Percentiles rank a stretch among this genome's conserved stretches.
phyloP scores from a whole-genome alignment of 1,140 invertebrate species.

The Platorchestia sp. region DNA sequence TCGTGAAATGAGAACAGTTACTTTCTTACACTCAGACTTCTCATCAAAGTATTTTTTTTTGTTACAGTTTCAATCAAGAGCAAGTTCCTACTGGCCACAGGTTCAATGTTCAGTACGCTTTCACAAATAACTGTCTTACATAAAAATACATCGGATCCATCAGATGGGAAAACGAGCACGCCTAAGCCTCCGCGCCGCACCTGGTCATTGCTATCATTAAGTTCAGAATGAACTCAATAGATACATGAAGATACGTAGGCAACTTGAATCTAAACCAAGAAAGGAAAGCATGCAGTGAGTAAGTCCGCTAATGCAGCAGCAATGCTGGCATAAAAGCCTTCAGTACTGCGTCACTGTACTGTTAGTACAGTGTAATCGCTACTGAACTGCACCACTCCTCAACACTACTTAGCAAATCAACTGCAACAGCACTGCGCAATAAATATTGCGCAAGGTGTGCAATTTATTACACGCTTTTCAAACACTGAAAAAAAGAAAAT shows the following conservation, averaged over 20 bases:
- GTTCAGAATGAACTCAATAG: not conserved
- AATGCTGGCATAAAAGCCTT: not conserved
- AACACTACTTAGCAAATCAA: not conserved
- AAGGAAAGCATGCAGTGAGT: not conserved
- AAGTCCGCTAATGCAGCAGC: not conserved
- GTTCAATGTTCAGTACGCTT: not conserved
- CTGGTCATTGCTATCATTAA: not conserved
- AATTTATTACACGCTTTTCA: not conserved
- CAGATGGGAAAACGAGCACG: not conserved
- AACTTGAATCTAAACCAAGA: not conserved
- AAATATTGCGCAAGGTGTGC: not conserved
- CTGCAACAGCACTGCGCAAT: not conserved
- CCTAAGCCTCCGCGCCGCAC: not conserved
- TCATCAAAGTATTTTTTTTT: not conserved
- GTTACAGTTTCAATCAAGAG: not conserved
- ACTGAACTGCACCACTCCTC: conserved; percentile 17
- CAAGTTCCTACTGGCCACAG: not conserved
- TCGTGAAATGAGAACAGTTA: not conserved
- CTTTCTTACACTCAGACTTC: not conserved
- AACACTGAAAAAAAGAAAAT: not conserved
- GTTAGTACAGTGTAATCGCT: conserved; percentile 14
- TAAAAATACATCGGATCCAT: not conserved
- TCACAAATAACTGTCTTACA: not conserved
- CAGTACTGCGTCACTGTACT: conserved; percentile 24
- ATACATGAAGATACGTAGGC: not conserved